Conservation (phyloP, 2,888 invertebrate genomes). For the Pristionchus mayeri region DNA sequence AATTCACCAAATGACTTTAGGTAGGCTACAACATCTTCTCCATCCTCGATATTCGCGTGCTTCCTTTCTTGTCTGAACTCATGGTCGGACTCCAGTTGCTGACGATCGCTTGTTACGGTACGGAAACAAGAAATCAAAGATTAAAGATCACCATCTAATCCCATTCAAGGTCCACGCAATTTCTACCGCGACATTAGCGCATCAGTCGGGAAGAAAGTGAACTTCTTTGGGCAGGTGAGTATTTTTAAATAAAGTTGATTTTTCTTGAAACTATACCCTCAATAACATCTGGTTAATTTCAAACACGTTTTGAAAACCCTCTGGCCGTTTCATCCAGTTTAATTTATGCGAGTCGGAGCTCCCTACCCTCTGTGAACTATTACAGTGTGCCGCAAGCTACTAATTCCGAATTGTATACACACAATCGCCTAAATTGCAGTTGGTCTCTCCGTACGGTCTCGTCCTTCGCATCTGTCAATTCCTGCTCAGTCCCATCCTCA, state of each 20-base stretch:
- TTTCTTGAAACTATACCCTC: no score
- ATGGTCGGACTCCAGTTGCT: background rate
- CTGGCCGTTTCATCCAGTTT: no score
- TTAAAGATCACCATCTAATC: background rate
- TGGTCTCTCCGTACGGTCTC: background rate
- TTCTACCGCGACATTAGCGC: conserved; percentile 13
- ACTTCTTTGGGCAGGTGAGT: conserved; percentile 7
- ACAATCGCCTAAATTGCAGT: background rate
- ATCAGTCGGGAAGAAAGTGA: background rate
- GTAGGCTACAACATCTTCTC: conserved; percentile 16
- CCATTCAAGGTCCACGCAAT: background rate
- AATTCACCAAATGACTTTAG: background rate
- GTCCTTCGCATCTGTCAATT: background rate
- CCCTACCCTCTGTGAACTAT: no score
- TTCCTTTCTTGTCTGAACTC: background rate
- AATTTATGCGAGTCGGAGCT: no score
- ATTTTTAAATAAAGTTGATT: no score
- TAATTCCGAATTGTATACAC: background rate
- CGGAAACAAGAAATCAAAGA: background rate
- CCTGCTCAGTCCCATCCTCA: background rate
- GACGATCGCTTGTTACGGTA: background rate
- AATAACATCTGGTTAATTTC: no score
- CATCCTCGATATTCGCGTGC: background rate
- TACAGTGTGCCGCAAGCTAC: no score
- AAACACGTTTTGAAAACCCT: no score